phyloP scores from a whole-genome alignment of 2,888 invertebrate species.

The Arrhopalites spinosus region DNA sequence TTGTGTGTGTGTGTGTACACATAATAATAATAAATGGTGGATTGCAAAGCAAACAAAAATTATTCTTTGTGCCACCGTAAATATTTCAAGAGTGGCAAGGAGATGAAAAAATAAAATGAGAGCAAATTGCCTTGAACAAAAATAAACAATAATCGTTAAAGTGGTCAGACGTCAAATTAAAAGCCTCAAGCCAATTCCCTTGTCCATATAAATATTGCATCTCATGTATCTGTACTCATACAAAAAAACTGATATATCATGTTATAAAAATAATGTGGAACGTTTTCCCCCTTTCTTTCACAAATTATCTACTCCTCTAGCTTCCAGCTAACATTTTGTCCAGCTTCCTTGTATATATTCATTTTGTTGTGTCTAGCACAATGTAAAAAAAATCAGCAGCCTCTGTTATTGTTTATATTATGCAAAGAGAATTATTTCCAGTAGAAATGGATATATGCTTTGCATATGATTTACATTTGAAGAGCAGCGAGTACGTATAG shows the following conservation, averaged over 20 bases:
- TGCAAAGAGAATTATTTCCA: background rate
- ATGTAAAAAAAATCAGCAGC: background rate
- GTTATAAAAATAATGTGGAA: too few species aligned
- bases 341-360: too few species aligned
- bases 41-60: slow-evolving; percentile 32
- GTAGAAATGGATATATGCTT: background rate
- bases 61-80: slow-evolving; percentile 27
- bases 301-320: too few species aligned
- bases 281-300: too few species aligned
- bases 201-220: too few species aligned
- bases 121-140: slow-evolving; percentile 21
- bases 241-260: too few species aligned
- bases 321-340: too few species aligned
- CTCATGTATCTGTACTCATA: background rate
- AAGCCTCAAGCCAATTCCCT: background rate
- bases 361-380: too few species aligned
- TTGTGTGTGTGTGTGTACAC: background rate
- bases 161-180: slow-evolving; percentile 22
- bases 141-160: slow-evolving; percentile 30
- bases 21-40: background rate
- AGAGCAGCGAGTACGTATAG: background rate
- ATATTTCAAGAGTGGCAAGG: slow-evolving; percentile 21
- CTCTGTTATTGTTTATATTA: background rate
- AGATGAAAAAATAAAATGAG: slow-evolving; percentile 12
- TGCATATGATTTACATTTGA: too few species aligned